Evolutionary conservation across 2,797 vertebrate species (phyloP).

Genomic region (Pangasius sanitwongsei): DNA sequence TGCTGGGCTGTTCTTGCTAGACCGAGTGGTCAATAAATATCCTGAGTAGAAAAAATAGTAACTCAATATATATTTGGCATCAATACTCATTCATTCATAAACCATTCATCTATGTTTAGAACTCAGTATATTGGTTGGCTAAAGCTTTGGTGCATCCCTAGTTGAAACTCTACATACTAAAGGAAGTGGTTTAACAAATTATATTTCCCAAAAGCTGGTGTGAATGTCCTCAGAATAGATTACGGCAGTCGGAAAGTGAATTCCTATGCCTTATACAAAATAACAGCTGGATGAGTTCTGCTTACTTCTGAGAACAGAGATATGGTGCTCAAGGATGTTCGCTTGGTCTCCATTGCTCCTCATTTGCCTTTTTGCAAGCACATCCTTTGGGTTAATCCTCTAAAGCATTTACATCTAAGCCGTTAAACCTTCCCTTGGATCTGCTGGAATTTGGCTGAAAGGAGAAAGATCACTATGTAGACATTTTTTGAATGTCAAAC

Average conservation of each 20-base stretch:
- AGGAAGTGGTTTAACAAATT: neutral
- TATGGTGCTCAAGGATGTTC: slow-evolving; percentile 43
- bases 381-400: slow-evolving; percentile 36
- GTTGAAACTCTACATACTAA: neutral
- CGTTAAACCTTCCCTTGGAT: slow-evolving; percentile 35
- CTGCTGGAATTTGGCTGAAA: slow-evolving; percentile 28
- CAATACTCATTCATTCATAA: neutral
- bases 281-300: neutral
- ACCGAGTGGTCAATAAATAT: neutral
- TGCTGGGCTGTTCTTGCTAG: neutral
- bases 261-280: slow-evolving; percentile 27
- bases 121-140: neutral
- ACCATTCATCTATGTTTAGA: neutral
- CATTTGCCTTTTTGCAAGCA: slow-evolving; percentile 27
- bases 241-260: neutral
- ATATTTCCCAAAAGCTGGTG: slow-evolving; percentile 7
- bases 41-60: neutral
- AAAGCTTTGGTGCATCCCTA: neutral
- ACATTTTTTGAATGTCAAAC: slow-evolving; percentile 34
- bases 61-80: neutral
- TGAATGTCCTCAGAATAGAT: slow-evolving; percentile 10
- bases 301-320: slow-evolving; percentile 38
- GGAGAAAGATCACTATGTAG: slow-evolving; percentile 6
- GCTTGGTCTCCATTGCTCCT: slow-evolving; percentile 35
- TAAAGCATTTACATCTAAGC: slow-evolving; percentile 43